Evolutionary conservation across 2,113 vertebrate genomes (phyloP).

Genomic region (Brienomyrus longianalis): DNA sequence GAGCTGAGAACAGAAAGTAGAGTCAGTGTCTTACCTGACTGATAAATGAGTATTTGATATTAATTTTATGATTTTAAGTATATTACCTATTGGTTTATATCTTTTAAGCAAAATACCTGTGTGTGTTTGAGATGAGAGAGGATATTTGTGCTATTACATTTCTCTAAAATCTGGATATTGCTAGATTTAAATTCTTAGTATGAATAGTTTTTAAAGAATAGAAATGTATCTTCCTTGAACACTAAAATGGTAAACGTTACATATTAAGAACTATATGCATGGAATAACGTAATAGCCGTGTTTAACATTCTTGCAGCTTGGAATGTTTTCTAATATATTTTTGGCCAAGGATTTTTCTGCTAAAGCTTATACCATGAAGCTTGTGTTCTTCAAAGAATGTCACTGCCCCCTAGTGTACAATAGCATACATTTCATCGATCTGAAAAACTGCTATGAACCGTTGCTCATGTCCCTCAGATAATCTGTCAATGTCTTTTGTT

Average conservation of each 20-base stretch:
- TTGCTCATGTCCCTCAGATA: neutral
- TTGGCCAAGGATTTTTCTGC: neutral
- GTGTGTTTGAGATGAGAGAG: neutral
- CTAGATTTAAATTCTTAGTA: neutral
- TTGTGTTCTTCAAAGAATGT: conserved; percentile 13
- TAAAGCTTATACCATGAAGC: neutral
- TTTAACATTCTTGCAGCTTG: neutral
- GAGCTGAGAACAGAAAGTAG: neutral
- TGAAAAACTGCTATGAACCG: conserved; percentile 5
- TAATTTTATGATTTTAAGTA: neutral
- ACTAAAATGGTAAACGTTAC: neutral
- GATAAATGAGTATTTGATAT: neutral
- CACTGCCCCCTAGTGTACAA: conserved; percentile 33
- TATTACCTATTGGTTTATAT: neutral
- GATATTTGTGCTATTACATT: neutral
- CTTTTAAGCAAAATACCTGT: neutral
- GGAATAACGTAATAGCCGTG: neutral
- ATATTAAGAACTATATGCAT: neutral
- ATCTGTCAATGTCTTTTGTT: neutral
- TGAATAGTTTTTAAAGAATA: neutral
- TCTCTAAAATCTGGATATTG: neutral
- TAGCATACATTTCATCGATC: neutral
- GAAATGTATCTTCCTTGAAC: neutral
- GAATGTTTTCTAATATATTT: neutral
- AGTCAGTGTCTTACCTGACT: neutral